A percentile compares a stretch with the other conserved stretches of the same genome.
These are phyloP conservation scores for Tenebrosternarchus preto DNA, from an alignment of 2,113 vertebrate genomes.

Conservation along the genomic window DNA sequence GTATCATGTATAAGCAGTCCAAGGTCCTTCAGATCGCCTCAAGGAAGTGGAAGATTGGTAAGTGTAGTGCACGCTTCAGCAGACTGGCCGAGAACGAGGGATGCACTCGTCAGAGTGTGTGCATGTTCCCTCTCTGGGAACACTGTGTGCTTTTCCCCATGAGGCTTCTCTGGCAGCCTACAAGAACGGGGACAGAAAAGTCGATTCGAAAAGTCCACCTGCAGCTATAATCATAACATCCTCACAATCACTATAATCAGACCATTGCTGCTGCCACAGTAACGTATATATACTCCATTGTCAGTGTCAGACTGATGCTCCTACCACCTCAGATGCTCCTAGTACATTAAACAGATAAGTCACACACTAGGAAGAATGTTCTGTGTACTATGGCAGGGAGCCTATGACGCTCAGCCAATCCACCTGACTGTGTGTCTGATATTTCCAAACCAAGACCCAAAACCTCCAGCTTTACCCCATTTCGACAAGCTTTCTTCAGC, in stretches of 20 bases:
- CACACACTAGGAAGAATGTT: neutral
- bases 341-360: neutral
- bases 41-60: constrained; percentile 7
- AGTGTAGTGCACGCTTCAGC: constrained; percentile 5
- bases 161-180: neutral
- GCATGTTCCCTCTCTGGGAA: neutral
- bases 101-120: neutral
- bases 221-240: constrained; percentile 10
- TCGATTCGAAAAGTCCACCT: constrained; percentile 1
- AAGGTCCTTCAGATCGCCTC: neutral
- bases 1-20: neutral
- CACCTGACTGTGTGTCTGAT: neutral
- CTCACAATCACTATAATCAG: constrained; percentile 23
- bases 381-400: neutral
- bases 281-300: constrained; percentile 27
- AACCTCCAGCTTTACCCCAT: neutral
- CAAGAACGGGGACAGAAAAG: constrained; percentile 31
- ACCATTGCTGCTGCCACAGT: constrained; percentile 20
- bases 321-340: neutral
- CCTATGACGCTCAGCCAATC: constrained; percentile 9
- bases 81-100: neutral
- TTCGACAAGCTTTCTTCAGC: neutral
- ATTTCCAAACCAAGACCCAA: neutral
- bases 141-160: neutral
- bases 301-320: neutral